These are phyloP conservation scores for Ramphastos sulfuratus DNA, from an alignment of 2,113 vertebrate genomes.

Conservation along the genomic window DNA sequence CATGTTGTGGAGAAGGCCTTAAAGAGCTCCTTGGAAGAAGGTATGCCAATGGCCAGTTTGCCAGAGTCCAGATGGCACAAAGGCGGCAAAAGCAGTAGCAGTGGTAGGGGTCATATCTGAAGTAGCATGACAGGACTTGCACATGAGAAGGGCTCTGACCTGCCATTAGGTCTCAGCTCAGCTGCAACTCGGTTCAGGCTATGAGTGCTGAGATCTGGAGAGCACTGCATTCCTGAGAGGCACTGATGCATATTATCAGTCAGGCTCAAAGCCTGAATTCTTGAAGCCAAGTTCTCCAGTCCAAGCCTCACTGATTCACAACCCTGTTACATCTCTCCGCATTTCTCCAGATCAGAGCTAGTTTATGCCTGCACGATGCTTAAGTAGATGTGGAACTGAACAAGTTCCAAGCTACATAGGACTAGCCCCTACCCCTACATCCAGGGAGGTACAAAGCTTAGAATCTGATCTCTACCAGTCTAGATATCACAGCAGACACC, in stretches of 20 bases:
- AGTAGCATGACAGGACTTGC: background rate
- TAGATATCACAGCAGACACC: background rate
- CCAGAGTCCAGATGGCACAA: background rate
- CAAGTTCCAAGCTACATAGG: background rate
- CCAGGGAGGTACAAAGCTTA: background rate
- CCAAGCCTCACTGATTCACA: constrained; percentile 2
- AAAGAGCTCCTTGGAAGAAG: background rate
- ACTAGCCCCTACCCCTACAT: background rate
- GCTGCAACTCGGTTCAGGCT: background rate
- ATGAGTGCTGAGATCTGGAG: background rate
- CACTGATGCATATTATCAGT: background rate
- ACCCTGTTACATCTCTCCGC: background rate
- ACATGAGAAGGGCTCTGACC: background rate
- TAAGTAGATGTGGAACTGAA: background rate
- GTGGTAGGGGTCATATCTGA: background rate
- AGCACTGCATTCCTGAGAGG: background rate
- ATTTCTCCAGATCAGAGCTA: background rate
- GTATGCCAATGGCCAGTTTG: background rate
- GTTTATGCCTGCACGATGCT: background rate
- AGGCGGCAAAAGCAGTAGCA: background rate
- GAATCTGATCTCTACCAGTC: background rate
- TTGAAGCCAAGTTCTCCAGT: background rate
- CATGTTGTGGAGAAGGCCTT: background rate
- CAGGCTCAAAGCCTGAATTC: background rate
- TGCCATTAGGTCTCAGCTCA: background rate